phyloP scores from a whole-genome alignment of 2,797 vertebrate genomes.

The Oreortyx pictus region DNA sequence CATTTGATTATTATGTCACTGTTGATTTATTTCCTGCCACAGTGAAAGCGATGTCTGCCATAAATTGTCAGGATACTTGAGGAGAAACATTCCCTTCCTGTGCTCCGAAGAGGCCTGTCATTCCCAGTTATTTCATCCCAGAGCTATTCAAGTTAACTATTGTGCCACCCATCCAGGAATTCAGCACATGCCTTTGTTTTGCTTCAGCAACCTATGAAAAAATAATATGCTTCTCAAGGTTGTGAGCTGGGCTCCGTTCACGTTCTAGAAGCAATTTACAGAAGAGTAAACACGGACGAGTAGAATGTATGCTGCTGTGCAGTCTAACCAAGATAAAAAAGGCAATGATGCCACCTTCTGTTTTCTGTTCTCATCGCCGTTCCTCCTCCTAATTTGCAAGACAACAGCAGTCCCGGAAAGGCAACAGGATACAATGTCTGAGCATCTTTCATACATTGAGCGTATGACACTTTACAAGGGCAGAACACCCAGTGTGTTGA shows the following conservation, averaged over 20 bases:
- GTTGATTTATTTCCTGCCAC: background rate
- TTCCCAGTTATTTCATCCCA: background rate
- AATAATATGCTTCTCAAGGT: background rate
- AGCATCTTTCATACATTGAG: background rate
- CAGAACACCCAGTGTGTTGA: background rate
- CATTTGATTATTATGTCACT: background rate
- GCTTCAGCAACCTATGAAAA: background rate
- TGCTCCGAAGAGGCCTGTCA: background rate
- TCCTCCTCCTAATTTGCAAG: background rate
- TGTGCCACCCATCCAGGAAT: background rate
- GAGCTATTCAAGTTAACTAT: background rate
- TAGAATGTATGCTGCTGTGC: fast-evolving
- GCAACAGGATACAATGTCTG: background rate
- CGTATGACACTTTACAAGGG: background rate
- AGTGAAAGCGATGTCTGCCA: background rate
- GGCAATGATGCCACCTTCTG: constrained; percentile 57
- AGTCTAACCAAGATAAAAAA: background rate
- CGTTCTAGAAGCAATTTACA: background rate
- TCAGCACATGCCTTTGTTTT: background rate
- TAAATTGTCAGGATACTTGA: background rate
- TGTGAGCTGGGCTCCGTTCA: background rate
- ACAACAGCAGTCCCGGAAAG: background rate
- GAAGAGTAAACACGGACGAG: background rate
- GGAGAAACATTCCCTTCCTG: background rate
- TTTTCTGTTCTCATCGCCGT: background rate